Evolutionary conservation across 2,888 invertebrate genomes (phyloP), one percentile per base, ranked within the genome.

Genomic region (Cacoxenus indagator): DNA sequence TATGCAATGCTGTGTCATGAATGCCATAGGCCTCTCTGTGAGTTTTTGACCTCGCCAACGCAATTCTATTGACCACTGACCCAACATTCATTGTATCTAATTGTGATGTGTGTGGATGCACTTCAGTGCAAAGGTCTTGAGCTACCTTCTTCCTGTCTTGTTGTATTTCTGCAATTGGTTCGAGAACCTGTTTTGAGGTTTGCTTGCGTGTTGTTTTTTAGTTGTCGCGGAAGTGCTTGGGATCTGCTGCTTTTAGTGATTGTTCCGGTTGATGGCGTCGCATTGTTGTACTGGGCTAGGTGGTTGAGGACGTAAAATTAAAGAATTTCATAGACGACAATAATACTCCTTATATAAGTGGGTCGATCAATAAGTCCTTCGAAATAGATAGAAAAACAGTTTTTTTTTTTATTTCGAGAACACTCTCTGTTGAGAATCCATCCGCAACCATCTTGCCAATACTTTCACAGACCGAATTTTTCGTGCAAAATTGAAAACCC

Each of bases 131-230:
- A 17, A 17, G 43, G 6, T 26, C 14, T 2, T 43, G 6, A 14
- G 5, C 17, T 45, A n/a, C 46, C 22, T 62, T 27, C 45, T 62
- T 62, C 46, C 22, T 55, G 27, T 55, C 11, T 62, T 14, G n/a
- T 14, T 45, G 4, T 45, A 45, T 43, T 26, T 43, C 26, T n/a
- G 43, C 43, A 62, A 43, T 55, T 55, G 27, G 8, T 31, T 31
- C 17, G 59, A 59, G 59, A 31, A 59, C 59, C 59, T 59, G 59
- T 59, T 59, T 31, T 59, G 29, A 59, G n/a, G 8, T 29, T 59
- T 59, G 17, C 31, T 31, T 31, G 11, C 19, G 29, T 29, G 31
- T 59, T 31, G 59, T 31, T 59, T n/a, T 17, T 8, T 55, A 43
- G 11, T n/a, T n/a, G n/a, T 51, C 22, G 26, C 59, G 59, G 59